Evolutionary conservation across 2,113 vertebrate genomes (phyloP).

Genomic region (Phrynosoma blainvillii): DNA sequence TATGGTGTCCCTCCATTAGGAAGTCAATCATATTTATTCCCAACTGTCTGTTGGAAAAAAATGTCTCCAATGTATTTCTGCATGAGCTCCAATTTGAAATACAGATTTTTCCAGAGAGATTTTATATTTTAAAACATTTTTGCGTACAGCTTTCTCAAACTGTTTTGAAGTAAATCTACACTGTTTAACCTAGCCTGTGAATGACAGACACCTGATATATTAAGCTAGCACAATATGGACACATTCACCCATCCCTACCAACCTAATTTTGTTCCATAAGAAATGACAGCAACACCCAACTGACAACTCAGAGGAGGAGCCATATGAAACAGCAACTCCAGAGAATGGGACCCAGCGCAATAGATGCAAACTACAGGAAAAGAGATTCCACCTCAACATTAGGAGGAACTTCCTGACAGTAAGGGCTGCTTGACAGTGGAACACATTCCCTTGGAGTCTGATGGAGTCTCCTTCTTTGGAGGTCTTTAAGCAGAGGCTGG

Average conservation of each 20-base stretch:
- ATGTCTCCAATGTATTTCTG: not conserved
- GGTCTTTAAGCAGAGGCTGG: no score
- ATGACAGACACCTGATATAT: not conserved
- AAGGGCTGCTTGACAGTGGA: no score
- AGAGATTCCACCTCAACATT: no score
- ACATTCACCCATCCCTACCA: not conserved
- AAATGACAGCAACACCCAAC: not conserved
- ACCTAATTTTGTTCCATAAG: not conserved
- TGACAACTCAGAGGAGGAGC: not conserved
- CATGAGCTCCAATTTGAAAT: not conserved
- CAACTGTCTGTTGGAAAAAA: not conserved
- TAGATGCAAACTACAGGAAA: no score
- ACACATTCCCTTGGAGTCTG: no score
- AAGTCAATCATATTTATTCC: not conserved
- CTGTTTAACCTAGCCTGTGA: not conserved
- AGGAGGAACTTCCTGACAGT: no score
- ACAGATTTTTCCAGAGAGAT: not conserved
- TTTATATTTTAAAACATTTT: not conserved
- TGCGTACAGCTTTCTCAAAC: not conserved
- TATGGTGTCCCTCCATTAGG: not conserved
- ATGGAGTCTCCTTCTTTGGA: no score
- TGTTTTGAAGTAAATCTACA: not conserved
- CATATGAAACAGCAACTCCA: no score
- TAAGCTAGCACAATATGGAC: not conserved
- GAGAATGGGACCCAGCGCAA: no score